Conservation (phyloP, 1,140 invertebrate species). For the Dufourea novaeangliae region DNA sequence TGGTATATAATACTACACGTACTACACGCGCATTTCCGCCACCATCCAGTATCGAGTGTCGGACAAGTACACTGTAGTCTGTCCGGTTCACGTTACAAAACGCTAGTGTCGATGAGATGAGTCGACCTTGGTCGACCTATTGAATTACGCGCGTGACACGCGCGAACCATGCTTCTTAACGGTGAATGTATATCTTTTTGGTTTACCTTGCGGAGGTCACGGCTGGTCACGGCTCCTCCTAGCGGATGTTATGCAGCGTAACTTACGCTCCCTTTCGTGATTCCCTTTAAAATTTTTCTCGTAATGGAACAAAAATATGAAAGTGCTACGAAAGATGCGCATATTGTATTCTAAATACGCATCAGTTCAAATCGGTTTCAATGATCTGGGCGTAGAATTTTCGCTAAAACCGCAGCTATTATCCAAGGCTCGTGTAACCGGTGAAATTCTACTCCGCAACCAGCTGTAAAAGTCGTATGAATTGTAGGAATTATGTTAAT, state of each 20-base stretch:
- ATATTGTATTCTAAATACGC: neutral
- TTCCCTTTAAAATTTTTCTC: too few species aligned
- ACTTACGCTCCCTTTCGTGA: too few species aligned
- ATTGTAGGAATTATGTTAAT: slow-evolving; percentile 58
- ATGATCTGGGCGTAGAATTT: neutral
- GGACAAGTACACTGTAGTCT: slow-evolving; percentile 34
- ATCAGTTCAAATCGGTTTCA: too few species aligned
- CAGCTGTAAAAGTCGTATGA: slow-evolving; percentile 58
- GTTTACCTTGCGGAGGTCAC: slow-evolving; percentile 4
- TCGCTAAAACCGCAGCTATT: slow-evolving; percentile 19
- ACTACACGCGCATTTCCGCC: slow-evolving; percentile 21
- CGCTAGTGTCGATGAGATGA: slow-evolving; percentile 44
- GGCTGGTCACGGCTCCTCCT: too few species aligned
- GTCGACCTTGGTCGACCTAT: slow-evolving; percentile 37
- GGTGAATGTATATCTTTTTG: slow-evolving; percentile 8
- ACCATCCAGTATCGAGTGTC: slow-evolving; percentile 38
- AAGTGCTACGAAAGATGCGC: neutral
- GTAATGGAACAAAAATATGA: too few species aligned
- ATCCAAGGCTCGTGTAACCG: slow-evolving; percentile 33
- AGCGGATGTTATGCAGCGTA: too few species aligned
- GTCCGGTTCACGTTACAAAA: slow-evolving; percentile 46
- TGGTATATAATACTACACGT: neutral
- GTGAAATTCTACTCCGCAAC: slow-evolving; percentile 44
- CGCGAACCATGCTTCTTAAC: slow-evolving; percentile 5
- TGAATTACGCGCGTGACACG: slow-evolving; percentile 47